These are phyloP conservation scores for Phoenicopterus ruber DNA, from an alignment of 2,113 vertebrate genomes.

Conservation along the genomic window DNA sequence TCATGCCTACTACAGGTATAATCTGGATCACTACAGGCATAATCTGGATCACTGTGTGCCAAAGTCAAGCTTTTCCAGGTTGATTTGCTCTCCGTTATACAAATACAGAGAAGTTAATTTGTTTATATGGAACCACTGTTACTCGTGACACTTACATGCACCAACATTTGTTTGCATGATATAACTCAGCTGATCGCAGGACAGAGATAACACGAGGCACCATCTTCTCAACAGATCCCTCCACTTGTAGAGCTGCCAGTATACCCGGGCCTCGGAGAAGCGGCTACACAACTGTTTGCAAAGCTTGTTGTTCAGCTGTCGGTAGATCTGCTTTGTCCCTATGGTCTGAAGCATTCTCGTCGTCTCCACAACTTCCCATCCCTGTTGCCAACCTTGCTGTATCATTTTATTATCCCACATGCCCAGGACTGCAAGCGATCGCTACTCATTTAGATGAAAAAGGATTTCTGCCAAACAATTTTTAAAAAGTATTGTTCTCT, in stretches of 20 bases:
- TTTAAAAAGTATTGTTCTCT: not conserved
- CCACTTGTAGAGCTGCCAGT: not conserved
- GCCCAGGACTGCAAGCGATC: not conserved
- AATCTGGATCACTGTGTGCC: fast-evolving
- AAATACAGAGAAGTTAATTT: not conserved
- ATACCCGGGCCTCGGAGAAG: not conserved
- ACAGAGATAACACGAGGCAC: not conserved
- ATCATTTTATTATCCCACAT: not conserved
- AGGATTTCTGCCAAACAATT: not conserved
- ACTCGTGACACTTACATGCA: not conserved
- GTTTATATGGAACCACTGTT: not conserved
- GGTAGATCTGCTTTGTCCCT: not conserved
- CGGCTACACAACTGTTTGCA: not conserved
- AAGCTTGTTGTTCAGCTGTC: not conserved
- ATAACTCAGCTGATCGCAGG: not conserved
- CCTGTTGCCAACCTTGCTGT: not conserved
- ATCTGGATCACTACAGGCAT: not conserved
- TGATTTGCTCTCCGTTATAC: not conserved
- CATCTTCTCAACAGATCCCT: not conserved
- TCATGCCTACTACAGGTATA: not conserved
- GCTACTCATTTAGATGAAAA: not conserved
- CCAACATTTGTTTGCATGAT: not conserved
- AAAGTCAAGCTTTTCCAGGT: not conserved
- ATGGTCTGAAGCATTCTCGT: not conserved
- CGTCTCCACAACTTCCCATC: not conserved